These are phyloP conservation scores for Toxostoma redivivum DNA, from an alignment of 2,113 vertebrate genomes.

Conservation along the genomic window DNA sequence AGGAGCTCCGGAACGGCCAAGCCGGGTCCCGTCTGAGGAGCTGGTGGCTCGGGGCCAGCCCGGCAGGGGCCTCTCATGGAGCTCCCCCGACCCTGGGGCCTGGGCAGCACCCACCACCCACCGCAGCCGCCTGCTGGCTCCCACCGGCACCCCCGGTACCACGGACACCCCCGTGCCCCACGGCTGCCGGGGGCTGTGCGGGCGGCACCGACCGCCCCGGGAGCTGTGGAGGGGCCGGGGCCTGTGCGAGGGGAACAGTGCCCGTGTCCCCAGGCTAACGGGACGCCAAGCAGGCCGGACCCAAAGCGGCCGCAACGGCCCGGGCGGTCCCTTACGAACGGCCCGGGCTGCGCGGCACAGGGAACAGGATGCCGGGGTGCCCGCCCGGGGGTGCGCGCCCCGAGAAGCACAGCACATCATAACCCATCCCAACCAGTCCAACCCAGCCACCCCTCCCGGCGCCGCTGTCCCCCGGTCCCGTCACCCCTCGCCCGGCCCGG, in stretches of 20 bases:
- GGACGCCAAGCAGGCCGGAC: background rate
- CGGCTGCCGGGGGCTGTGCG: background rate
- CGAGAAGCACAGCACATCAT: background rate
- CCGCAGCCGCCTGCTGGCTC: background rate
- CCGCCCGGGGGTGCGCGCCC: background rate
- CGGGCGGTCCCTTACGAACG: background rate
- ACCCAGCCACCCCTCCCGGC: background rate
- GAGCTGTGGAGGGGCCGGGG: background rate
- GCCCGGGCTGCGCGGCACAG: background rate
- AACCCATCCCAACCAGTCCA: fast-evolving
- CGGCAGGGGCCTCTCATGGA: background rate
- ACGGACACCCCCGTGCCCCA: background rate
- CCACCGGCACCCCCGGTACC: background rate
- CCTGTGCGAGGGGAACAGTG: background rate
- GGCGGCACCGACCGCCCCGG: background rate
- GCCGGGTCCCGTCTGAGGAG: background rate
- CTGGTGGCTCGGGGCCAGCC: too few relatives aligned
- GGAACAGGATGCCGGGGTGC: background rate
- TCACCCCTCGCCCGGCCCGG: background rate
- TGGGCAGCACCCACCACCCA: background rate
- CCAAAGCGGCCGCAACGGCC: background rate
- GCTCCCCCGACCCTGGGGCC: background rate
- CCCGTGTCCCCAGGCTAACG: background rate
- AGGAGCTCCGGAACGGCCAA: background rate
- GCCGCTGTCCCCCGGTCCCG: background rate